Conservation (phyloP, 2,113 vertebrate species). For the Odontesthes bonariensis region DNA sequence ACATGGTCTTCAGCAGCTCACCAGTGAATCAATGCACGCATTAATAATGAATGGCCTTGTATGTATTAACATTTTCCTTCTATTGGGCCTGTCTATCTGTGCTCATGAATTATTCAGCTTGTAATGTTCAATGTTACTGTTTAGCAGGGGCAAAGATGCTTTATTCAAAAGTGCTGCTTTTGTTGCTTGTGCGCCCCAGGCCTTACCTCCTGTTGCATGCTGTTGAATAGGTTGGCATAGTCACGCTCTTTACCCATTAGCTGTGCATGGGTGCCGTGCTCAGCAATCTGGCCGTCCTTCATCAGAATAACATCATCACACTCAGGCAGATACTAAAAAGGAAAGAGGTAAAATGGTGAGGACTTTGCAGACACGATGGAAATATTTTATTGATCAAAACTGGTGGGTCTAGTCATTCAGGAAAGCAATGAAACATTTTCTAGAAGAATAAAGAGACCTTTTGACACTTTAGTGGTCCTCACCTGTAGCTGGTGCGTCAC, state of each 20-base stretch:
- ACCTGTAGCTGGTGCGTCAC: constrained; percentile 88
- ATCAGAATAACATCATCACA: constrained; percentile 85
- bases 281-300: constrained; percentile 85
- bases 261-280: constrained; percentile 83
- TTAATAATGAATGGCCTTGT: constrained; percentile 73
- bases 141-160: constrained; percentile 45
- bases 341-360: background rate
- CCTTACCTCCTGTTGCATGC: constrained; percentile 84
- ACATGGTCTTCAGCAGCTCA: constrained; percentile 66
- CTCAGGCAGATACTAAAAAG: constrained; percentile 82
- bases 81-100: constrained; percentile 36
- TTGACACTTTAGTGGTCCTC: background rate
- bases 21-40: constrained; percentile 68
- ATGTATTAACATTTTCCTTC: constrained; percentile 75
- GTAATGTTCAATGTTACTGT: constrained; percentile 61
- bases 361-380: background rate
- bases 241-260: constrained; percentile 82
- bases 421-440: no score
- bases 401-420: no score
- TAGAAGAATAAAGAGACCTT: no score
- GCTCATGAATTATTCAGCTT: constrained; percentile 78
- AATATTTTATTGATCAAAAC: no score
- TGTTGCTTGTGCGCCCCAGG: constrained; percentile 20
- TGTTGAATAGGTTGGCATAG: constrained; percentile 83
- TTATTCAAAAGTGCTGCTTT: constrained; percentile 55